phyloP scores from a whole-genome alignment of 2,797 vertebrate species.

The Craterocephalus amniculus region DNA sequence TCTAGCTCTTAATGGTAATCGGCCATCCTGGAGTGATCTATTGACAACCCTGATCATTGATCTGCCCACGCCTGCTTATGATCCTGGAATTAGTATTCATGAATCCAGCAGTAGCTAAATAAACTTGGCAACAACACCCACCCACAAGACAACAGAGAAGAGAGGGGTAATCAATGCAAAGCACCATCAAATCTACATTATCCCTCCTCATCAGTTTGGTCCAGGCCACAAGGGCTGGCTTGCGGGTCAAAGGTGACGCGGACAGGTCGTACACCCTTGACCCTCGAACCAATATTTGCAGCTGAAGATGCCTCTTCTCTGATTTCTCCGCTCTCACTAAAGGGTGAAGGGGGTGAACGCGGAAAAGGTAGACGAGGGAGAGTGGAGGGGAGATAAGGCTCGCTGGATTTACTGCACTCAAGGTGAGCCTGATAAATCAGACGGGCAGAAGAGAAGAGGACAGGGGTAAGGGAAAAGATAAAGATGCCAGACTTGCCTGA shows the following conservation, averaged over 20 bases:
- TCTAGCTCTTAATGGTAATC: conserved; percentile 48
- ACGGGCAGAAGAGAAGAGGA: conserved; percentile 17
- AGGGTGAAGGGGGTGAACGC: conserved; percentile 28
- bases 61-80: conserved; percentile 83
- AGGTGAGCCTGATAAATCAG: conserved; percentile 74
- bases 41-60: conserved; percentile 87
- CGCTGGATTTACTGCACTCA: conserved; percentile 66
- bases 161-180: conserved; percentile 90
- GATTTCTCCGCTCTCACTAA: conserved; percentile 39
- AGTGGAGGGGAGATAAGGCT: conserved; percentile 69
- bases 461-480: conserved; percentile 53
- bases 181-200: conserved; percentile 99
- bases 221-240: conserved; percentile 75
- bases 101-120: conserved; percentile 94
- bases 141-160: conserved; percentile 81
- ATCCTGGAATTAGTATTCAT: conserved; percentile 99
- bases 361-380: conserved; percentile 39
- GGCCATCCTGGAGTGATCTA: conserved; percentile 67
- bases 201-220: conserved; percentile 92
- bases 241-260: conserved; percentile 91
- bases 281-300: conserved; percentile 87
- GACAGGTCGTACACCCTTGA: conserved; percentile 95
- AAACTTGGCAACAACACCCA: conserved; percentile 92
- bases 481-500: conserved; percentile 88
- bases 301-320: conserved; percentile 76